These are phyloP conservation scores for Dromococcyx pavoninus DNA, from an alignment of 2,797 vertebrate genomes.

Conservation along the genomic window DNA sequence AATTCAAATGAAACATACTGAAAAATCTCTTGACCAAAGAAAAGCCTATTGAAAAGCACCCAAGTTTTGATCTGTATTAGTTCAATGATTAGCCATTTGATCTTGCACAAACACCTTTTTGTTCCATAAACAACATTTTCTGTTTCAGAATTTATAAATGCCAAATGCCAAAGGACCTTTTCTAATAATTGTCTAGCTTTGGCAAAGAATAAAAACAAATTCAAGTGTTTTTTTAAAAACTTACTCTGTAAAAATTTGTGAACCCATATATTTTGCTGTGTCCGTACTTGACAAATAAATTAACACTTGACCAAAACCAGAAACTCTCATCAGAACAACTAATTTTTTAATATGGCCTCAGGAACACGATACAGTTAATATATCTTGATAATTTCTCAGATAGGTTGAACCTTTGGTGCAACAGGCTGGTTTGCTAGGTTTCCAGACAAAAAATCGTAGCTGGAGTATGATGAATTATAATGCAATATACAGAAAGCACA, in stretches of 20 bases:
- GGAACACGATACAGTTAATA: not conserved
- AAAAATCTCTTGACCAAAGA: not conserved
- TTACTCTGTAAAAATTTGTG: fast-evolving
- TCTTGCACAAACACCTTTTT: not conserved
- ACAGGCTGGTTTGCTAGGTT: not conserved
- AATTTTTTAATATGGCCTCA: not conserved
- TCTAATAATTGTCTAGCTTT: not conserved
- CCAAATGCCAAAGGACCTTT: not conserved
- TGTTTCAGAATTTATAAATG: not conserved
- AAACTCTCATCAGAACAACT: not conserved
- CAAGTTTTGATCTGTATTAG: not conserved
- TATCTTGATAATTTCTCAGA: not conserved
- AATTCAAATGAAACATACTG: not conserved
- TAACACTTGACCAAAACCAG: not conserved
- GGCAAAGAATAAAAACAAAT: not conserved
- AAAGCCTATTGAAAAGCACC: not conserved
- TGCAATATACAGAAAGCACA: not conserved
- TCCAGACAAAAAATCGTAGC: not conserved
- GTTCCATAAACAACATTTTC: not conserved
- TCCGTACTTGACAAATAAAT: not conserved
- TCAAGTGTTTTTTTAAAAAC: not conserved
- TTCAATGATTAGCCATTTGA: not conserved
- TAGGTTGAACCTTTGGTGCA: not conserved
- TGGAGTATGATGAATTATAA: not conserved
- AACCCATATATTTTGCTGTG: not conserved